phyloP scores from a whole-genome alignment of 2,113 vertebrate species.

The Micromys minutus region DNA sequence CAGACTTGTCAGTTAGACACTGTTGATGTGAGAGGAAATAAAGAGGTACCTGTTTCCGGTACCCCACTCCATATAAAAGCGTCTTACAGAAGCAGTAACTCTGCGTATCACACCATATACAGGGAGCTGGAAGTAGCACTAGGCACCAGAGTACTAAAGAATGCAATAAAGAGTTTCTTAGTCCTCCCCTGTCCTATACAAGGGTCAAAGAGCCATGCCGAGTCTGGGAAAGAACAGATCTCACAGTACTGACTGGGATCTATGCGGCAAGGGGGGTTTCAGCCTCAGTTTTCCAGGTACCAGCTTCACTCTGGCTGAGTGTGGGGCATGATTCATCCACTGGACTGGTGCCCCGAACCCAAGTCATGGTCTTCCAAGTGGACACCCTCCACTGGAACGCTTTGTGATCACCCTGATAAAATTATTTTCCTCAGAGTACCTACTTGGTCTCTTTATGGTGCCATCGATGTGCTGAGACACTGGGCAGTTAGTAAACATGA shows the following conservation, averaged over 20 bases:
- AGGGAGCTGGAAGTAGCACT: background rate
- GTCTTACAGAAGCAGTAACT: background rate
- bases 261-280: background rate
- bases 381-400: background rate
- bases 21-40: conserved; percentile 24
- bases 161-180: background rate
- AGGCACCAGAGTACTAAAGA: background rate
- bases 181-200: background rate
- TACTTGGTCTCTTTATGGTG: background rate
- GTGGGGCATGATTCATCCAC: background rate
- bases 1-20: background rate
- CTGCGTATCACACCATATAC: background rate
- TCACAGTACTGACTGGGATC: background rate
- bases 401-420: background rate
- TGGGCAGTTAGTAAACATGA: background rate
- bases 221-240: background rate
- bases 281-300: background rate
- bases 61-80: background rate
- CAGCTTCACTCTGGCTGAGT: background rate
- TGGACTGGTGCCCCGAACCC: background rate
- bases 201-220: background rate
- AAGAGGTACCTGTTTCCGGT: background rate
- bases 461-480: background rate
- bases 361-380: background rate
- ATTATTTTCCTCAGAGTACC: background rate